phyloP scores from a whole-genome alignment of 30 jellyfish, hydroid and myxozoan species.

The Turritopsis rubra region DNA sequence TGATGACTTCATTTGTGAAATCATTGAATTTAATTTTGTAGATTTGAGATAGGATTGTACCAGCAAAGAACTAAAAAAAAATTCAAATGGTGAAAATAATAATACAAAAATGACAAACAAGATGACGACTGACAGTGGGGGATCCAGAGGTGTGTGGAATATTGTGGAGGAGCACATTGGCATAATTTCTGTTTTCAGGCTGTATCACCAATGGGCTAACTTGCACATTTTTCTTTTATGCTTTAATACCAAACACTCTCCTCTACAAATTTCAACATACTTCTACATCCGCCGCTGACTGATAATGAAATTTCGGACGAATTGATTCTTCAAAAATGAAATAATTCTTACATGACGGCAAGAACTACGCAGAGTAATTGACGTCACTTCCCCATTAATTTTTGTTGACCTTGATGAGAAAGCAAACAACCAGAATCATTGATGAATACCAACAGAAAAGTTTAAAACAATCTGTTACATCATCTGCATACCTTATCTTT shows the following conservation, averaged over 20 bases:
- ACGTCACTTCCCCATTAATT: conserved; percentile 81
- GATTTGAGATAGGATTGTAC: conserved; percentile 77
- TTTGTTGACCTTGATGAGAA: conserved; percentile 52
- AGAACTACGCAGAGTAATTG: conserved; percentile 55
- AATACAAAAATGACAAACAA: conserved; percentile 48
- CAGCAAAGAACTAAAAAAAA: conserved; percentile 73
- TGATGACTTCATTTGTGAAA: conserved; percentile 57
- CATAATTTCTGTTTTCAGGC: too few species aligned
- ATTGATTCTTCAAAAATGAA: too few species aligned
- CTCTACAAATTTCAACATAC: too few species aligned
- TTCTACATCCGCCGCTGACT: too few species aligned
- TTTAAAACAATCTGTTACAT: too few species aligned
- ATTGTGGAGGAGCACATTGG: too few species aligned
- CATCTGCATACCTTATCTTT: conserved; percentile 44
- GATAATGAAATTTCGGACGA: too few species aligned
- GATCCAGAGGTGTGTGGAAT: conserved; percentile 76
- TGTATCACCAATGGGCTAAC: too few species aligned
- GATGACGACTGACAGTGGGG: conserved; percentile 61
- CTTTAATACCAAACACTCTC: too few species aligned
- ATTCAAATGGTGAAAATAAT: neutral
- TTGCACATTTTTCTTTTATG: too few species aligned
- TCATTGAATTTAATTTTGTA: conserved; percentile 60
- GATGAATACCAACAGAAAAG: too few species aligned
- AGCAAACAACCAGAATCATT: neutral
- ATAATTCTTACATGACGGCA: neutral